Evolutionary conservation across 2,113 vertebrate species (phyloP).

Genomic region (Mus pahari): DNA sequence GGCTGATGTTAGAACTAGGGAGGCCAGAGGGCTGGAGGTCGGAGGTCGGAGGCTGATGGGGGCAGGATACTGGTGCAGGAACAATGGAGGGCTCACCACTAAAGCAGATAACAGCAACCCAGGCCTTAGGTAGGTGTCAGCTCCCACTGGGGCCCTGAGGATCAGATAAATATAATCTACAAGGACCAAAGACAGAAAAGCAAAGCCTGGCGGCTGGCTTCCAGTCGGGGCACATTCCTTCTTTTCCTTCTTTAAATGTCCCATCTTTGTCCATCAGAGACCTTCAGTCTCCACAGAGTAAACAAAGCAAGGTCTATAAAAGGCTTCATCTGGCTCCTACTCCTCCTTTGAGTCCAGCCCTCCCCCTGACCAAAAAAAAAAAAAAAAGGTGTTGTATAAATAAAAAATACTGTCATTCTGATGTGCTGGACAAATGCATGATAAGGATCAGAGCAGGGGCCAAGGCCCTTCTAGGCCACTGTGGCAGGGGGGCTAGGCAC

Average conservation of each 20-base stretch:
- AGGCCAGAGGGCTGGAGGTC: too few species aligned
- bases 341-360: not conserved
- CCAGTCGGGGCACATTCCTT: not conserved
- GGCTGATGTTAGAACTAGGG: not conserved
- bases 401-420: constrained; percentile 55
- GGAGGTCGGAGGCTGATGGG: not conserved
- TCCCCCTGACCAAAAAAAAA: not conserved
- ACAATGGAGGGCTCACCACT: not conserved
- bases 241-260: not conserved
- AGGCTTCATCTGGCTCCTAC: constrained; percentile 29
- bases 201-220: not conserved
- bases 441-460: constrained; percentile 67
- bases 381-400: constrained; percentile 74
- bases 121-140: not conserved
- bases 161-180: not conserved
- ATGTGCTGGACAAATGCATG: constrained; percentile 37
- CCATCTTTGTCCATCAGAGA: not conserved
- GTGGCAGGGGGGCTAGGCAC: not conserved
- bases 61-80: rapidly evolving
- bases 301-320: not conserved
- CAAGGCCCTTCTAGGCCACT: not conserved
- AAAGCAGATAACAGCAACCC: not conserved
- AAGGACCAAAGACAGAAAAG: not conserved
- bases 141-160: not conserved
- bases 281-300: not conserved